phyloP scores from a whole-genome alignment of 2,797 vertebrate genomes.

The Clangula hyemalis region DNA sequence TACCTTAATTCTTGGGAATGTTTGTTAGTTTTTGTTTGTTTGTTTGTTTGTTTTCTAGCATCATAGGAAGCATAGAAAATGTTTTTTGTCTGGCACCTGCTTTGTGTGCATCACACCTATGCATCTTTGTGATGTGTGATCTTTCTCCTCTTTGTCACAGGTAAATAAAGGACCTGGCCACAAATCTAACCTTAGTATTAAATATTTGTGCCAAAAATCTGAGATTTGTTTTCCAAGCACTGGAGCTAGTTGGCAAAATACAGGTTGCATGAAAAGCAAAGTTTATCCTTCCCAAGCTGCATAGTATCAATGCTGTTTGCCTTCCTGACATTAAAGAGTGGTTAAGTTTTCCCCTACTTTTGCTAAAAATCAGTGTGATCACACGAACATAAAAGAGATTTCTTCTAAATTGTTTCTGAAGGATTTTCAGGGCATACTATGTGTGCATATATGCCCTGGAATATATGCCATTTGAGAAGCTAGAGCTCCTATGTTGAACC shows the following conservation, averaged over 20 bases:
- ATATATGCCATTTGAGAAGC: not conserved
- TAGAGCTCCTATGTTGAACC: not conserved
- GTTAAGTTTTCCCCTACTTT: not conserved
- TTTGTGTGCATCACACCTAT: not conserved
- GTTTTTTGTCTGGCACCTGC: not conserved
- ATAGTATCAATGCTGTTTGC: not conserved
- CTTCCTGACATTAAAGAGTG: not conserved
- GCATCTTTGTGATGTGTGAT: not conserved
- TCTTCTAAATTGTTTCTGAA: not conserved
- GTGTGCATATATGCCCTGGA: not conserved
- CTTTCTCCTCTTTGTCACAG: not conserved
- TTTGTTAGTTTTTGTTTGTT: not conserved
- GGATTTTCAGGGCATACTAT: not conserved
- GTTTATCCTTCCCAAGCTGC: not conserved
- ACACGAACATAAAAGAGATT: not conserved
- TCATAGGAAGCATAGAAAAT: not conserved
- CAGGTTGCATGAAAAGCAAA: not conserved
- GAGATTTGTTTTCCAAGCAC: not conserved
- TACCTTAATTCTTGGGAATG: not conserved
- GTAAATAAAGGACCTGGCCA: not conserved
- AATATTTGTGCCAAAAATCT: not conserved
- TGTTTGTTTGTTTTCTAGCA: not conserved
- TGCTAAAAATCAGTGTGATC: not conserved
- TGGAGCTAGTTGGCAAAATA: not conserved
- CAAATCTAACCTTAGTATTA: conserved; percentile 3